Conservation (phyloP, 2,888 invertebrate genomes). For the Rhagonycha fulva region DNA sequence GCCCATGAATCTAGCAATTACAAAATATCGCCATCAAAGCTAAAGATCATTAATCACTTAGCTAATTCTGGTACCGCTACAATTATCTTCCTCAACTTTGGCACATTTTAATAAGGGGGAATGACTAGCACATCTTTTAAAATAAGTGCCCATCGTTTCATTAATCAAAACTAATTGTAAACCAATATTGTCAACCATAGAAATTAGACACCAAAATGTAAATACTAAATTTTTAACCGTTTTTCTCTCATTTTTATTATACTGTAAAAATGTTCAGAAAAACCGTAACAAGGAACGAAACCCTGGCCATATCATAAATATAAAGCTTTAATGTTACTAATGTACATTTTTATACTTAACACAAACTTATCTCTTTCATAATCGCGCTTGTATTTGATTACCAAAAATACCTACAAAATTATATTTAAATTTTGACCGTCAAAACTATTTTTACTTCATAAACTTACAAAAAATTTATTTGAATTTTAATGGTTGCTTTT, state of each 20-base stretch:
- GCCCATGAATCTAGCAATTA: slow-evolving; percentile 25
- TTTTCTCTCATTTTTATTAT: neutral
- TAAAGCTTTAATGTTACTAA: neutral
- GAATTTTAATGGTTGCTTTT: neutral
- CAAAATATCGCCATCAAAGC: slow-evolving; percentile 28
- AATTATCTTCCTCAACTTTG: slow-evolving; percentile 31
- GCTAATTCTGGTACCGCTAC: slow-evolving; percentile 26
- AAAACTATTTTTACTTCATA: neutral
- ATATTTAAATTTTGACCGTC: neutral
- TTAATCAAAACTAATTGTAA: slow-evolving; percentile 31
- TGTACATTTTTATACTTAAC: neutral
- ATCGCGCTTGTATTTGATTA: neutral
- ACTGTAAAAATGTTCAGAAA: neutral
- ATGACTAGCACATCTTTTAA: slow-evolving; percentile 35
- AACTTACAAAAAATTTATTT: neutral
- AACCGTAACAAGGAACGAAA: neutral
- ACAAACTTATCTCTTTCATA: neutral
- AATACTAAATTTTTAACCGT: neutral
- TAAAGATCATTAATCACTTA: slow-evolving; percentile 27
- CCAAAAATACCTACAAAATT: neutral
- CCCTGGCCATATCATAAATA: neutral
- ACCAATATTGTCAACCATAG: slow-evolving; percentile 8
- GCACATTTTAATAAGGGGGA: slow-evolving; percentile 38
- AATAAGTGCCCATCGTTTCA: slow-evolving; percentile 32
- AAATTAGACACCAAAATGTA: neutral